Evolutionary conservation across 2,888 invertebrate genomes (phyloP).

Genomic region (Brenthis hecate): DNA sequence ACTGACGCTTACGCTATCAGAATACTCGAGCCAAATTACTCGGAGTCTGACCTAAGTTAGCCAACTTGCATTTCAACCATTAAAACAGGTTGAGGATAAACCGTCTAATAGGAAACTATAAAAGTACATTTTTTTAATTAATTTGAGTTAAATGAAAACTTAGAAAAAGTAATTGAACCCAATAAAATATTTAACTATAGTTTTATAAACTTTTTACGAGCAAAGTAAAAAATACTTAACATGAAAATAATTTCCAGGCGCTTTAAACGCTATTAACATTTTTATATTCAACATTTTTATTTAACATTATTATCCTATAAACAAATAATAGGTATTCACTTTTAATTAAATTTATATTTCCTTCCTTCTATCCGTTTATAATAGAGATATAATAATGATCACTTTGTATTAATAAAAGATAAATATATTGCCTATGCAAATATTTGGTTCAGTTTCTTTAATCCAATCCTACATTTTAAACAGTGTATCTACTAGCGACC

Average conservation of each 20-base stretch:
- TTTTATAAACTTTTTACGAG: conserved; percentile 13
- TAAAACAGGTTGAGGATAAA: conserved; percentile 6
- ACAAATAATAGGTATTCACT: too few relatives aligned
- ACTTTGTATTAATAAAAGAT: too few relatives aligned
- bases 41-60: conserved; percentile 12
- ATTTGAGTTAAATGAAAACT: background rate
- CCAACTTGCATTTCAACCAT: conserved; percentile 7
- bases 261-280: background rate
- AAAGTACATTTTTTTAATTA: conserved; percentile 3
- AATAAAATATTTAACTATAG: background rate
- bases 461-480: too few relatives aligned
- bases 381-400: too few relatives aligned
- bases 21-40: conserved; percentile 21
- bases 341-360: too few relatives aligned
- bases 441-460: too few relatives aligned
- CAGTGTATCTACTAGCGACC: too few relatives aligned
- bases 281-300: background rate
- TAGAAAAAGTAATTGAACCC: background rate
- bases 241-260: conserved; percentile 1
- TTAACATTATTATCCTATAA: too few relatives aligned
- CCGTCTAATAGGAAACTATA: background rate
- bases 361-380: too few relatives aligned
- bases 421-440: too few relatives aligned
- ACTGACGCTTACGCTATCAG: conserved; percentile 25
- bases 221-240: conserved; percentile 12